Evolutionary conservation across 1,140 invertebrate species (phyloP), one percentile per base, ranked within the genome.

Genomic region (Fragariocoptes setiger): DNA sequence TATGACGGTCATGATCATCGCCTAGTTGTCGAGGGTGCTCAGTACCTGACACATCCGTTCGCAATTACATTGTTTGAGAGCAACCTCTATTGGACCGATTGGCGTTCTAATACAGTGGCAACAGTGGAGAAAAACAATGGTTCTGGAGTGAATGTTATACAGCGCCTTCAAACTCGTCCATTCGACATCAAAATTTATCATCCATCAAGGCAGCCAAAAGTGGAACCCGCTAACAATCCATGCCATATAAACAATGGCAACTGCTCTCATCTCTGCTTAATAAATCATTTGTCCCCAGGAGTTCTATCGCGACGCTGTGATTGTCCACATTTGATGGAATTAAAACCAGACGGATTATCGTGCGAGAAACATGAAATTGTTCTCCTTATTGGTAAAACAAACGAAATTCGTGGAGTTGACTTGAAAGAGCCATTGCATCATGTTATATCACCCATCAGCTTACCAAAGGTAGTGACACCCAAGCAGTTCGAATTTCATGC

Each of bases 31-130:
- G 51, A 56, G 37, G 59, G 59, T 15, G 61, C 68, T 48, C 60
- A 64, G 31, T 54, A 57, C 22, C 54, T 71, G 21, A 58, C 60
- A 20, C 80, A 86, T 59, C 74, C 82, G 17, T 86, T 86, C 60
- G 71, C 77, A 18, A 65, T 86, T 40, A 68, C 74, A 21, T 65
- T 80, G 37, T 85, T 78, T 69, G 77, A 74, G 53, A 73, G 75
- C 51, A 69, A 67, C 51, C 63, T 85, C 15, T 85, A 77, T 58
- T 86, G 76, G 76, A 78, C 75, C 16, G 80, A 86, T 59, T 86
- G 79, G 80, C 74, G 79, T 57, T 73, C 72, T 19, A 79, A 77
- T 56, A 67, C 70, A n/a, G 62, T 86, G 13, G 60, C 67, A 39
- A 57, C 59, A 52, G 68, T 67, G 2, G 70, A 70, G 52, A 72